Conservation (phyloP, 2,888 invertebrate species). For the Sabatieria punctata region DNA sequence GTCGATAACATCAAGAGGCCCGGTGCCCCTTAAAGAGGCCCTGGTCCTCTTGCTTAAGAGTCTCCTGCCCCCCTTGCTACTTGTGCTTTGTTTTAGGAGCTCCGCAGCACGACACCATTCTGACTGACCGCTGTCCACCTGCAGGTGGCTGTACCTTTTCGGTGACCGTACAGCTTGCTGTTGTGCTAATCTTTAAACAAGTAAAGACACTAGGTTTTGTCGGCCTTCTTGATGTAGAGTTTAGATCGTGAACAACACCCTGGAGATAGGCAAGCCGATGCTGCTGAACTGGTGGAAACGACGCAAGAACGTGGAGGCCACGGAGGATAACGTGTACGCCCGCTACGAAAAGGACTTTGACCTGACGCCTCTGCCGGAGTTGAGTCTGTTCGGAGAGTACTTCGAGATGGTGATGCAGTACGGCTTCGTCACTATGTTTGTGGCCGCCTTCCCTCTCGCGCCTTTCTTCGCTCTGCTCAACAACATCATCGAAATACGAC, state of each 20-base stretch:
- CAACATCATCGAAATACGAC: slow-evolving; percentile 77
- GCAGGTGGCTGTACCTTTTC: slow-evolving; percentile 80
- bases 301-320: slow-evolving; percentile 7
- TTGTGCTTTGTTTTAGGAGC: slow-evolving; percentile 1
- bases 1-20: neutral
- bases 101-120: neutral
- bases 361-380: slow-evolving; percentile 61
- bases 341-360: slow-evolving; percentile 72
- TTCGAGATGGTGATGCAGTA: slow-evolving; percentile 91
- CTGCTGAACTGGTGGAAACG: slow-evolving; percentile 8
- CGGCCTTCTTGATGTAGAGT: no score
- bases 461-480: slow-evolving; percentile 82
- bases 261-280: slow-evolving; percentile 9
- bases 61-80: neutral
- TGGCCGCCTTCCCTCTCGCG: slow-evolving; percentile 83
- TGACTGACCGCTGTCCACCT: slow-evolving; percentile 53
- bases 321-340: slow-evolving; percentile 8
- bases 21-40: no score
- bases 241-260: slow-evolving; percentile 5
- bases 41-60: no score
- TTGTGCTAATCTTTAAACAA: slow-evolving; percentile 89
- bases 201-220: no score
- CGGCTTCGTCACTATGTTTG: slow-evolving; percentile 89
- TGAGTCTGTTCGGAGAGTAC: slow-evolving; percentile 79
- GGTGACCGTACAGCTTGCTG: slow-evolving; percentile 71